Evolutionary conservation across 2,888 invertebrate species (phyloP).

Genomic region (Lottia gigantea): DNA sequence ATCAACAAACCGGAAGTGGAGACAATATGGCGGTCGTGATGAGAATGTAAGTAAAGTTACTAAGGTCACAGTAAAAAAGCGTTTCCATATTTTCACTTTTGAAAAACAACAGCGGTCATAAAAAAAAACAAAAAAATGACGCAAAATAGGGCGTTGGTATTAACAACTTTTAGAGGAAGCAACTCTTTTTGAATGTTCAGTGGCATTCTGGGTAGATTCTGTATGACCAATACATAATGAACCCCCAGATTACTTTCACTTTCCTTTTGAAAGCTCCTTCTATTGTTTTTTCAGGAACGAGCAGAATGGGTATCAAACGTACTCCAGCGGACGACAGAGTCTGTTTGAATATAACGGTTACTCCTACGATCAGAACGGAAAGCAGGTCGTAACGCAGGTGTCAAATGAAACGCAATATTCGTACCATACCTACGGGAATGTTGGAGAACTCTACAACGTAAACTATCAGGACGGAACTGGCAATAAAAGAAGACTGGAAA

Average conservation of each 20-base stretch:
- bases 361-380: slow-evolving; percentile 16
- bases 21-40: not conserved
- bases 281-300: slow-evolving; percentile 21
- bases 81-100: too few relatives aligned
- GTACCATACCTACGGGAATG: slow-evolving; percentile 16
- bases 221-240: too few relatives aligned
- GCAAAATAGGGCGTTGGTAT: too few relatives aligned
- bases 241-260: not conserved
- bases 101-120: too few relatives aligned
- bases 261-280: too few relatives aligned
- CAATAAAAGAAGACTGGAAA: slow-evolving; percentile 21
- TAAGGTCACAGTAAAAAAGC: too few relatives aligned
- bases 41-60: not conserved
- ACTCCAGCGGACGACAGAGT: slow-evolving; percentile 6
- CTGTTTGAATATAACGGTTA: slow-evolving; percentile 13
- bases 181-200: too few relatives aligned
- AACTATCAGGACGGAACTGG: not conserved
- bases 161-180: too few relatives aligned
- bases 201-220: too few relatives aligned
- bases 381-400: slow-evolving; percentile 4
- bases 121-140: too few relatives aligned
- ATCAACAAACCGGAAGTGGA: not conserved
- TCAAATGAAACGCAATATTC: slow-evolving; percentile 14
- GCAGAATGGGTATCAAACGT: slow-evolving; percentile 9
- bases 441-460: slow-evolving; percentile 15